Percentiles rank a stretch among this genome's conserved stretches.
Conservation (phyloP, 2,888 invertebrate species). For the Lasioglossum morio region DNA sequence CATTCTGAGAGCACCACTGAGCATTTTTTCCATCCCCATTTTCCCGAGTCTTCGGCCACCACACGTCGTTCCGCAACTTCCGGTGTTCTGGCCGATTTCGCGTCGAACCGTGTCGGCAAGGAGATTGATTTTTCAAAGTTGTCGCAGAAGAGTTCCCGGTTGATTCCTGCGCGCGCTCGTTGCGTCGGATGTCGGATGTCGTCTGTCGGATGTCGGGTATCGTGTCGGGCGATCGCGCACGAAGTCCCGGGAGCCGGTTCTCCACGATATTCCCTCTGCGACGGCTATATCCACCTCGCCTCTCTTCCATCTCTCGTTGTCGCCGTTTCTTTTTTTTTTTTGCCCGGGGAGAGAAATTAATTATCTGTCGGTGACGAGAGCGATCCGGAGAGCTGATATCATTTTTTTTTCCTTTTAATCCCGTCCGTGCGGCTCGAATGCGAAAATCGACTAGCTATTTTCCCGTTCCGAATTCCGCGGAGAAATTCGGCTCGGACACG, state of each 20-base stretch:
- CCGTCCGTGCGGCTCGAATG: not conserved
- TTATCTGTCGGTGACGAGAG: slow-evolving; percentile 52
- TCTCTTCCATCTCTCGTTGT: slow-evolving; percentile 1
- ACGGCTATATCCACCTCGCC: not conserved
- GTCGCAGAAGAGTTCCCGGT: slow-evolving; percentile 30
- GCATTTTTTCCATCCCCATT: not conserved
- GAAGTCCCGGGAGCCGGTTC: slow-evolving; percentile 40
- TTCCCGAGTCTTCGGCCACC: not conserved
- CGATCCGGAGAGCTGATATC: slow-evolving; percentile 18
- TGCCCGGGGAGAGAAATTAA: slow-evolving; percentile 62
- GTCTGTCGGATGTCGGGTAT: slow-evolving; percentile 61
- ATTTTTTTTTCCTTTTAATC: slow-evolving; percentile 15
- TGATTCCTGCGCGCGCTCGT: slow-evolving; percentile 49
- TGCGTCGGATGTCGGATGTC: not conserved
- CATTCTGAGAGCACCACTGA: rapidly evolving
- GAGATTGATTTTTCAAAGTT: slow-evolving; percentile 10
- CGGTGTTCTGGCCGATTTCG: not conserved
- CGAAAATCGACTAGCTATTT: not conserved
- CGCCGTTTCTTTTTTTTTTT: slow-evolving; percentile 14
- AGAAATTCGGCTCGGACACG: not conserved
- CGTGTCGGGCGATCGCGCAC: slow-evolving; percentile 56
- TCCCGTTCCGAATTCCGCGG: not conserved
- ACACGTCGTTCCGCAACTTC: not conserved
- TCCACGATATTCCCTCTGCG: slow-evolving; percentile 32
- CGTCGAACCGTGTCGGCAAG: not conserved